Evolutionary conservation across 92 coral and sea anemone species (phyloP).

Genomic region (Epizoanthus scotinus): DNA sequence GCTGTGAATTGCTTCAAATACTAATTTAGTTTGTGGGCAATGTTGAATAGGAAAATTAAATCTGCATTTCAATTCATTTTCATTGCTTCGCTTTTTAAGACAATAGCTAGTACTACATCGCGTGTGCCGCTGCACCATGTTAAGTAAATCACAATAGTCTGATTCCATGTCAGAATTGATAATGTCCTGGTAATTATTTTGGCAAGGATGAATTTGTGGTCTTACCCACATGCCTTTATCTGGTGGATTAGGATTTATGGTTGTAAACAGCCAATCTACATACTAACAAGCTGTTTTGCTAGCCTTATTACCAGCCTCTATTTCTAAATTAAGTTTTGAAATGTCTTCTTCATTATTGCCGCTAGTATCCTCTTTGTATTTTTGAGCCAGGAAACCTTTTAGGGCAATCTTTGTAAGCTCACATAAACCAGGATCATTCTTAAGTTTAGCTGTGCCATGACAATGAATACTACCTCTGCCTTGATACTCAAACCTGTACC

Average conservation of each 20-base stretch:
- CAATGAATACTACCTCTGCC: neutral
- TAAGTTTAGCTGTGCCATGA: conserved; percentile 37
- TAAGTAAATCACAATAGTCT: conserved; percentile 47
- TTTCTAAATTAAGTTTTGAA: conserved; percentile 32
- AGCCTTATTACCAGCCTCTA: conserved; percentile 47
- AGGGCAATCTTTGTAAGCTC: conserved; percentile 42
- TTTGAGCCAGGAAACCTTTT: conserved; percentile 47
- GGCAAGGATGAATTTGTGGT: conserved; percentile 47
- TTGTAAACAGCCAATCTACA: conserved; percentile 28
- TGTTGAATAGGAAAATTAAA: conserved; percentile 53
- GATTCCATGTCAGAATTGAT: conserved; percentile 39
- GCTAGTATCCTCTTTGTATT: conserved; percentile 22
- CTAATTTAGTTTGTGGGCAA: conserved; percentile 36
- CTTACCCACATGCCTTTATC: conserved; percentile 41
- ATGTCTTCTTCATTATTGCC: conserved; percentile 12
- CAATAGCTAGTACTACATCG: conserved; percentile 49
- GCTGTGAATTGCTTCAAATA: conserved; percentile 50
- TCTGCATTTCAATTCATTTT: conserved; percentile 53
- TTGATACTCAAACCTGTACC: conserved; percentile 32
- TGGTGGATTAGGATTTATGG: conserved; percentile 48
- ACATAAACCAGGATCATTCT: conserved; percentile 49
- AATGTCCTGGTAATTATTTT: conserved; percentile 44
- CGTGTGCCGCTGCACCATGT: conserved; percentile 50
- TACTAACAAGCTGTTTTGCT: conserved; percentile 40
- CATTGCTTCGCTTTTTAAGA: conserved; percentile 40